Percentiles rank a stretch among this genome's conserved stretches.
Evolutionary conservation across 2,888 invertebrate genomes (phyloP).

Genomic region (Drosophila affinis): DNA sequence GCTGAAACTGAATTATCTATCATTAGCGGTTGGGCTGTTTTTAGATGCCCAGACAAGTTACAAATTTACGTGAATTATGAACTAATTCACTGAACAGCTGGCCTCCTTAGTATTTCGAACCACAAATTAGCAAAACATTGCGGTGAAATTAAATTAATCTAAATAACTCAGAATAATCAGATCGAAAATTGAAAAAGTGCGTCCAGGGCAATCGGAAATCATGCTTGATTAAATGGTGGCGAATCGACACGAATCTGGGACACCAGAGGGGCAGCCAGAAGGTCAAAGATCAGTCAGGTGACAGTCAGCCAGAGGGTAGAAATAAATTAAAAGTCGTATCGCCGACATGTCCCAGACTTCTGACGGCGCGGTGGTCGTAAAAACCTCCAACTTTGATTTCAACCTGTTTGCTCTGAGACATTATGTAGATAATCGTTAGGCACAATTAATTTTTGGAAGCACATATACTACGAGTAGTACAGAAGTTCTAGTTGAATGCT

Average conservation of each 20-base stretch:
- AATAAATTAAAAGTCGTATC: slow-evolving; percentile 21
- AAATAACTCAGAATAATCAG: neutral
- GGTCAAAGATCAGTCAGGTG: slow-evolving; percentile 39
- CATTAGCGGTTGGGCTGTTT: slow-evolving; percentile 26
- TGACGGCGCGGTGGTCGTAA: slow-evolving; percentile 2
- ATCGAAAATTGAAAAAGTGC: slow-evolving; percentile 19
- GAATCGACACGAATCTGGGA: slow-evolving; percentile 24
- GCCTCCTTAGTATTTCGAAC: slow-evolving; percentile 13
- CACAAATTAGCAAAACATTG: slow-evolving; percentile 14
- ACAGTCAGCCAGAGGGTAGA: slow-evolving; percentile 23
- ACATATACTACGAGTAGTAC: neutral
- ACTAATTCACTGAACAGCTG: slow-evolving; percentile 24
- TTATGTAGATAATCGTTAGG: slow-evolving; percentile 14
- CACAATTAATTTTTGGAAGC: neutral
- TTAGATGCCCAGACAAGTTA: slow-evolving; percentile 2
- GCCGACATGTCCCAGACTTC: slow-evolving; percentile 2
- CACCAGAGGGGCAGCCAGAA: slow-evolving; percentile 18
- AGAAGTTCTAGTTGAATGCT: neutral
- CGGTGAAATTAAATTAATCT: slow-evolving; percentile 17
- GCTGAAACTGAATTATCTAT: slow-evolving; percentile 4
- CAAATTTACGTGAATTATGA: slow-evolving; percentile 17
- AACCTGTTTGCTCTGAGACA: neutral
- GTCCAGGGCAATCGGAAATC: slow-evolving; percentile 1
- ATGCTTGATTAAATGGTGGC: slow-evolving; percentile 6
- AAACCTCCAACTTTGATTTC: slow-evolving; percentile 25